These are phyloP conservation scores for Callithrix jacchus DNA, from an alignment of 2,113 vertebrate species.

Conservation along the genomic window DNA sequence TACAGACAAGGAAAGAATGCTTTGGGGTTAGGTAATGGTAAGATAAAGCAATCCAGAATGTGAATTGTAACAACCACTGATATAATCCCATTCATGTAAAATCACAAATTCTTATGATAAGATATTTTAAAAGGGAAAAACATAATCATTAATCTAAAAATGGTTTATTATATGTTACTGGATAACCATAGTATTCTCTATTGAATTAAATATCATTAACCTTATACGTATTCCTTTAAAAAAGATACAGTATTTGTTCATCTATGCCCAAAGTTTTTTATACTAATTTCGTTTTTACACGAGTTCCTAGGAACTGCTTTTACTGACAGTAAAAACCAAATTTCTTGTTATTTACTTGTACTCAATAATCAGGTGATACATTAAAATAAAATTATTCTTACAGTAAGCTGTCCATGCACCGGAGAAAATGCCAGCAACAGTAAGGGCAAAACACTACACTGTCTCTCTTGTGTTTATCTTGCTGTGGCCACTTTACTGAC, in stretches of 20 bases:
- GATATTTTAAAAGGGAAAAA: constrained; percentile 1
- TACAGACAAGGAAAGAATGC: not conserved
- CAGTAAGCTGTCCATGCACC: not conserved
- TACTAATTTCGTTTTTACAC: constrained; percentile 10
- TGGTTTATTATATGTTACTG: not conserved
- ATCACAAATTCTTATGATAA: not conserved
- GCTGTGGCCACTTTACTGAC: not conserved
- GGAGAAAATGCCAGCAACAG: not conserved
- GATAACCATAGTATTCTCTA: constrained; percentile 7
- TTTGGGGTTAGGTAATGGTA: not conserved
- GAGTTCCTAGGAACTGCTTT: constrained; percentile 25
- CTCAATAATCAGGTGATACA: not conserved
- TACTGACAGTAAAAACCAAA: not conserved
- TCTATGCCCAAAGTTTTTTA: not conserved
- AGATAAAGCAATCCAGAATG: constrained; percentile 3
- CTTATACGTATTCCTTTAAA: not conserved
- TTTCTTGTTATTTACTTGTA: not conserved
- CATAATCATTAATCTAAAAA: not conserved
- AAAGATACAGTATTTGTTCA: not conserved
- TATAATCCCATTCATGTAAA: constrained; percentile 29
- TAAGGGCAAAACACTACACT: not conserved
- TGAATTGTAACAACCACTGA: constrained; percentile 33
- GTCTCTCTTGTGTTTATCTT: not conserved
- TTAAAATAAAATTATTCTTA: constrained; percentile 9
- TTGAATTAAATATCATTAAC: constrained; percentile 9